Evolutionary conservation across 2,797 vertebrate species (phyloP), one percentile per base, ranked within the genome.

Genomic region (Trachops cirrhosus): DNA sequence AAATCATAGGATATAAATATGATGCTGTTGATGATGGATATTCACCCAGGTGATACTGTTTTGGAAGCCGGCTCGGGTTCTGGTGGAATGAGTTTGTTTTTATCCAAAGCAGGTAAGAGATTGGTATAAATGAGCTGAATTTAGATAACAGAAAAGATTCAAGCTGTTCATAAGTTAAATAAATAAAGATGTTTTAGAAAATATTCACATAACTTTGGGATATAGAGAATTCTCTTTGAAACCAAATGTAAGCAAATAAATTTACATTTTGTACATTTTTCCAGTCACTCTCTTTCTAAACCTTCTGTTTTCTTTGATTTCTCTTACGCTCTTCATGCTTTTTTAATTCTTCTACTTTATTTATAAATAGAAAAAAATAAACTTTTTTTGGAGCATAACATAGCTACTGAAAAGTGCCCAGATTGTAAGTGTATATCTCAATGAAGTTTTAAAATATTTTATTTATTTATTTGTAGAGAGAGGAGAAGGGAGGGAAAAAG

Each of bases 21-120:
- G 5, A 97, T 99, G 95, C 83, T 99, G 34, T 93, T 96, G 98
- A 98, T 99, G 99, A 99, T 99, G 98, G 99, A 99, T 54, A 62
- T 99, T 79, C 98, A 97, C n/a, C 98, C 98, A 32, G 99, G 99
- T 87, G 99, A 99, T 96, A 96, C 97, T 0, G 98, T 99, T 78
- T 78, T 99, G 97, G 99, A 99, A 98, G 98, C 98, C 0, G 99
- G 99, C n/a, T 99, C 99, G 0, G 99, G 99, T 7, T 99, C 99
- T 5, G 99, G 99, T 5, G 99, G 98, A 48, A 98, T 99, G 99
- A 99, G 98, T 74, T 98, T 99, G 96, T 99, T 99, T 97, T 98
- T 99, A 86, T 99, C 99, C 57, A 98, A 98, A 98, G 99, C 99
- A 98, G 99, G 99, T 99, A 97, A 98, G 97, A 93, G 75, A 94